Percentiles rank a stretch among this genome's conserved stretches.
Evolutionary conservation across 2,888 invertebrate genomes (phyloP).

Genomic region (Andrena chrysosceles): DNA sequence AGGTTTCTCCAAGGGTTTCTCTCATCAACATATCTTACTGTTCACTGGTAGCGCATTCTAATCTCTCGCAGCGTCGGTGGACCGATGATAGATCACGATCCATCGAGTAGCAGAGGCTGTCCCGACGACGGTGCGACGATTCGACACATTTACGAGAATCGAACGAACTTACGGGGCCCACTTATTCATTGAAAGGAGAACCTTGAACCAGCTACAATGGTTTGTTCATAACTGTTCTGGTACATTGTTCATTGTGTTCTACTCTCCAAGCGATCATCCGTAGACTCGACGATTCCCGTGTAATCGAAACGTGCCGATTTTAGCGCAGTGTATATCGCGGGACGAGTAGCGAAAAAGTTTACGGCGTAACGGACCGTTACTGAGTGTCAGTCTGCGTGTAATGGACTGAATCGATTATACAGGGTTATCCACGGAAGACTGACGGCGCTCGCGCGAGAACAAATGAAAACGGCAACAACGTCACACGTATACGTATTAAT

Average conservation of each 20-base stretch:
- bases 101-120: constrained; percentile 4
- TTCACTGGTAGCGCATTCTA: constrained; percentile 28
- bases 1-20: constrained; percentile 26
- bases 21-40: constrained; percentile 45
- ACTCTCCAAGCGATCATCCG: not conserved
- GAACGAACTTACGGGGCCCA: constrained; percentile 32
- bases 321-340: not conserved
- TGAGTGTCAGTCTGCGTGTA: not conserved
- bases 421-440: no score
- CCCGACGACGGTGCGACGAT: constrained; percentile 11
- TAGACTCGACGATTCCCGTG: not conserved
- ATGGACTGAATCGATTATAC: constrained; percentile 20
- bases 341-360: no score
- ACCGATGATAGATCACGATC: constrained; percentile 9
- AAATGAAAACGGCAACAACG: no score
- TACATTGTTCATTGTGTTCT: not conserved
- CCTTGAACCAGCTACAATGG: constrained; percentile 35
- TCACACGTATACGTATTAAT: no score
- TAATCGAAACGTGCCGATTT: not conserved
- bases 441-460: no score
- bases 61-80: not conserved
- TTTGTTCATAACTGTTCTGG: constrained; percentile 29
- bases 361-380: constrained; percentile 4
- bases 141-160: constrained; percentile 48
- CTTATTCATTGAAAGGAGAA: constrained; percentile 42